Base-by-base conservation (phyloP, 2,113 vertebrate species). In the Narcine bancroftii region DNA sequence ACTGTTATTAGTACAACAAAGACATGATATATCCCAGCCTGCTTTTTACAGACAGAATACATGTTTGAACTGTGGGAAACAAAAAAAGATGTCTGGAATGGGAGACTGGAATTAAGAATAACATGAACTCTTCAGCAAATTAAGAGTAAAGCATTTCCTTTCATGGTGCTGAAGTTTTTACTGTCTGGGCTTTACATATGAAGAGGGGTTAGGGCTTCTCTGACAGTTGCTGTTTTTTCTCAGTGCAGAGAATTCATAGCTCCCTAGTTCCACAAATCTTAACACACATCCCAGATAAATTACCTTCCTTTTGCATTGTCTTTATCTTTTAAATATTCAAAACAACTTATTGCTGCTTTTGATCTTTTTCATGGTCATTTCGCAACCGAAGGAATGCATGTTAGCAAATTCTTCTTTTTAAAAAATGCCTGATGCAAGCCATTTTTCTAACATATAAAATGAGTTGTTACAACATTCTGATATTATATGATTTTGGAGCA, bases 331-430 rank as follows among this genome's bases (percentile, higher is more conserved):
- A 63, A 87, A 87, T 60, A 53, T 87, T 87, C 81, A 87, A 63
- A 19, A 36, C 19, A 87, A 94, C 93, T 92, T 83, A 76, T 53
- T 77, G 92, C 92, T 89, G 71, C 92, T 92, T 92, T 92, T 36
- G 4, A 11, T 47, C 76, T 15, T 5, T 53, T 76, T 69, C 39
- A 87, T 10, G 19, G 36, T 87, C 6, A 63, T 6, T 81, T 60
- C 6, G 15, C 17, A 85, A 56, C 60, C 60, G 29, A 63, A 87
- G 81, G 60, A 87, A 60, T 17, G 36, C 6, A n/a, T 75, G 10
- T 75, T 39, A 39, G 33, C 53, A 87, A 87, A 24, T 21, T 1
- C 47, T 83, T 83, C 7, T n/a, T 87, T 87, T 63, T 36, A 63
- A 63, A 4, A 87, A 60, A 60, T 36, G 53, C 6, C 56, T 60